These are phyloP conservation scores for Aradophagus sp. DNA, from an alignment of 1,140 invertebrate species.

Conservation along the genomic window DNA sequence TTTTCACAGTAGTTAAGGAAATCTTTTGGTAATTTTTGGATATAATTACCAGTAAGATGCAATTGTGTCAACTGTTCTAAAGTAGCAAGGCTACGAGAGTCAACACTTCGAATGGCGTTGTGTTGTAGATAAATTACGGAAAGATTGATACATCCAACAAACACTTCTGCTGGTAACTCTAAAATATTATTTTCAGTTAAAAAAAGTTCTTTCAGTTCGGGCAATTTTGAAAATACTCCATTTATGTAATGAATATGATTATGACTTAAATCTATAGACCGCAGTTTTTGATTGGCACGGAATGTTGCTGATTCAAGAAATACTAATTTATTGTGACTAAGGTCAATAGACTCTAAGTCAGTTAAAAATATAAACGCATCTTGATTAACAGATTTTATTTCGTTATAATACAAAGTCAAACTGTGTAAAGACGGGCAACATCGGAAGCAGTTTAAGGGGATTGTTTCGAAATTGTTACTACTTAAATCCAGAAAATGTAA, in stretches of 20 bases:
- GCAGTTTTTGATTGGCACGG: constrained; percentile 82
- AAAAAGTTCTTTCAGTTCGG: constrained; percentile 86
- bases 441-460: constrained; percentile 85
- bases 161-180: constrained; percentile 87
- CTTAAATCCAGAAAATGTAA: constrained; percentile 88
- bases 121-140: constrained; percentile 90
- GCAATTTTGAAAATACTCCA: constrained; percentile 86
- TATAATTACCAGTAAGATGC: constrained; percentile 90
- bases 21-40: constrained; percentile 82
- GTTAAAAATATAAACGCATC: constrained; percentile 83
- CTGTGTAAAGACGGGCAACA: constrained; percentile 86
- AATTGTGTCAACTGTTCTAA: constrained; percentile 86
- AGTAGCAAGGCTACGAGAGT: constrained; percentile 82
- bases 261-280: constrained; percentile 89
- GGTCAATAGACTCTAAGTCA: constrained; percentile 87
- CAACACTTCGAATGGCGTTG: constrained; percentile 87
- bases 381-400: constrained; percentile 84
- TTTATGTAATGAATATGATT: constrained; percentile 91
- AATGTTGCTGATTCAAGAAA: constrained; percentile 83
- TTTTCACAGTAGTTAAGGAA: constrained; percentile 84
- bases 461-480: constrained; percentile 87
- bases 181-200: constrained; percentile 93
- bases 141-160: constrained; percentile 84
- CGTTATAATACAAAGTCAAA: constrained; percentile 88
- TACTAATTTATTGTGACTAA: constrained; percentile 91